These are phyloP conservation scores for Dendrophyllia cribrosa DNA, from an alignment of 64 coral and sea anemone genomes.

Conservation along the genomic window DNA sequence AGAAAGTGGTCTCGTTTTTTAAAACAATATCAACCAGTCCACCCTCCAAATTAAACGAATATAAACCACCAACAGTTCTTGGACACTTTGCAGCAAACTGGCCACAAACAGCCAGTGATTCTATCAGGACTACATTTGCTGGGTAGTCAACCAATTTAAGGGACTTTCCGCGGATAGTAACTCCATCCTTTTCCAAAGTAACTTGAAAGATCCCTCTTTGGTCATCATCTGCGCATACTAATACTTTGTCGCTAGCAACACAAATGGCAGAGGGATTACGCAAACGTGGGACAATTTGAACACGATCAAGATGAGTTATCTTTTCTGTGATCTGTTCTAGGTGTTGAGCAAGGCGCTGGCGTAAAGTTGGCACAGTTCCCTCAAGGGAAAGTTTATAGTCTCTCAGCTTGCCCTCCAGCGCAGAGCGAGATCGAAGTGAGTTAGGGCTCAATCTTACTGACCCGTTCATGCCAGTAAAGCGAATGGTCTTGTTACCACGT, in stretches of 20 bases:
- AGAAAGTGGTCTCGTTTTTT: conserved; percentile 4
- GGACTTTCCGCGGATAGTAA: conserved; percentile 12
- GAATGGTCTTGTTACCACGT: conserved; percentile 46
- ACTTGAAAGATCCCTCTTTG: neutral
- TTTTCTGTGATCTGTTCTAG: conserved; percentile 32
- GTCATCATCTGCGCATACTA: neutral
- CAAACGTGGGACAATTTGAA: neutral
- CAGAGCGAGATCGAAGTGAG: conserved; percentile 46
- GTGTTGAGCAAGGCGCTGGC: conserved; percentile 34
- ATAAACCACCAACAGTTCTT: neutral
- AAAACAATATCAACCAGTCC: conserved; percentile 15
- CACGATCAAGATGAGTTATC: neutral
- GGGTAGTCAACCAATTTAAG: conserved; percentile 21
- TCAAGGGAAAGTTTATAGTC: conserved; percentile 44
- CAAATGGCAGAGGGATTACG: neutral
- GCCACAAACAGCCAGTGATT: conserved; percentile 33
- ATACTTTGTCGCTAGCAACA: neutral
- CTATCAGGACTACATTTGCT: neutral
- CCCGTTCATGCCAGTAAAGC: conserved; percentile 38
- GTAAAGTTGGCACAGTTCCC: conserved; percentile 37
- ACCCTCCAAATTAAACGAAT: conserved; percentile 25
- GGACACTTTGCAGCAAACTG: neutral
- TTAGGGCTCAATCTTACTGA: conserved; percentile 36
- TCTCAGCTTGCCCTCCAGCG: conserved; percentile 23
- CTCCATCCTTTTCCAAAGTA: conserved; percentile 35